Conservation (phyloP, 2,113 vertebrate genomes). For the Zosterops hypoxanthus region DNA sequence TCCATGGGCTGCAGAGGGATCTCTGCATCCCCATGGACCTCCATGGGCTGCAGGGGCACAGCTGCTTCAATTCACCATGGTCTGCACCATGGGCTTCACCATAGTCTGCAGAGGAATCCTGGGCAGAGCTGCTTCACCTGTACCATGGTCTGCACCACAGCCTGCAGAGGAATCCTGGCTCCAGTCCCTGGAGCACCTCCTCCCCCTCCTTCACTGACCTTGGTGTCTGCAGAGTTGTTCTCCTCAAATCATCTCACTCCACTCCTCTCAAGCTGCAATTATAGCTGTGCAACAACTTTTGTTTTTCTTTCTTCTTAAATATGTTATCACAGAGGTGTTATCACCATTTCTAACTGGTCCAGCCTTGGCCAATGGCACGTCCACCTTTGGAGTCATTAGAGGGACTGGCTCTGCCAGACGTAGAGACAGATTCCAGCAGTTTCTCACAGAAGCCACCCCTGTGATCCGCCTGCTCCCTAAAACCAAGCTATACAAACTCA, state of each 20-base stretch:
- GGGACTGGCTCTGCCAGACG: not conserved
- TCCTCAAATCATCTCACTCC: not conserved
- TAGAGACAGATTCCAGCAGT: not conserved
- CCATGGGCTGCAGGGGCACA: not conserved
- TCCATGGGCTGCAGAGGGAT: not conserved
- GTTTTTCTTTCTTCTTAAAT: not conserved
- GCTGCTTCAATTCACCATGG: not conserved
- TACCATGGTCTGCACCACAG: no score
- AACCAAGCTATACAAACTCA: not conserved
- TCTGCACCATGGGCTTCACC: no score
- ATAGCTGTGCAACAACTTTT: not conserved
- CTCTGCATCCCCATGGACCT: not conserved
- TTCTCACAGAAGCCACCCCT: not conserved
- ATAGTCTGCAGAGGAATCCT: accelerated
- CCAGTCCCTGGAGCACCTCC: accelerated
- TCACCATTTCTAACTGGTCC: not conserved
- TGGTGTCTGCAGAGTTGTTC: not conserved
- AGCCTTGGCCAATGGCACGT: accelerated
- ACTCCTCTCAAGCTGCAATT: not conserved
- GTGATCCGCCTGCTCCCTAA: not conserved
- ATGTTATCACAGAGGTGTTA: not conserved
- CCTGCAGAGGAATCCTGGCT: not conserved
- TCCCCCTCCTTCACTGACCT: not conserved
- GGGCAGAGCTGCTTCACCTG: not conserved
- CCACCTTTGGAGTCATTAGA: not conserved